These are phyloP conservation scores for Bombus pyrosoma DNA, from an alignment of 1,140 invertebrate genomes.

Conservation along the genomic window DNA sequence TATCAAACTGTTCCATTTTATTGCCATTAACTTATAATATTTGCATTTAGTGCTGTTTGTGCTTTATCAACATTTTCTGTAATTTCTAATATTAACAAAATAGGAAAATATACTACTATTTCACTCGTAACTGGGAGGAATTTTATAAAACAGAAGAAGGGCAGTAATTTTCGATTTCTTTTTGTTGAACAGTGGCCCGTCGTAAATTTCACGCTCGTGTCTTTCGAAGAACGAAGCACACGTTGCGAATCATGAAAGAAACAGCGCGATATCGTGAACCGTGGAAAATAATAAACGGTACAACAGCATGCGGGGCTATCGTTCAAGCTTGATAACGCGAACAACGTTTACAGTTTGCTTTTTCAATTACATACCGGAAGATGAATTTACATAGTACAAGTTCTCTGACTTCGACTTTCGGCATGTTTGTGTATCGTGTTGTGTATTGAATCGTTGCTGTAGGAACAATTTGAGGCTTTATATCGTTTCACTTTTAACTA, in stretches of 20 bases:
- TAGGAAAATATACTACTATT: too few species aligned
- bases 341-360: conserved; percentile 51
- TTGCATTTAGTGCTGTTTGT: too few species aligned
- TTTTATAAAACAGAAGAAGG: not conserved
- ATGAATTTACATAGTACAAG: conserved; percentile 65
- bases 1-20: too few species aligned
- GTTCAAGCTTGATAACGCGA: conserved; percentile 39
- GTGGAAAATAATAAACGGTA: conserved; percentile 37
- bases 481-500: conserved; percentile 18
- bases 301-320: conserved; percentile 28
- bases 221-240: not conserved
- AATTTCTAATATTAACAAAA: not conserved
- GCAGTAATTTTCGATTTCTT: not conserved
- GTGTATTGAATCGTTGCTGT: conserved; percentile 32
- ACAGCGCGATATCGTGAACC: conserved; percentile 7
- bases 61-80: not conserved
- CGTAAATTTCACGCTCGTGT: conserved; percentile 3
- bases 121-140: too few species aligned
- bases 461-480: conserved; percentile 40
- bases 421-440: conserved; percentile 51
- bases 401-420: conserved; percentile 54
- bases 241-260: not conserved
- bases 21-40: too few species aligned
- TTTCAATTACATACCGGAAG: conserved; percentile 63
- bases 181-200: not conserved